Evolutionary conservation across 2,797 vertebrate genomes (phyloP), one percentile per base, ranked within the genome.

Genomic region (Catharus ustulatus): DNA sequence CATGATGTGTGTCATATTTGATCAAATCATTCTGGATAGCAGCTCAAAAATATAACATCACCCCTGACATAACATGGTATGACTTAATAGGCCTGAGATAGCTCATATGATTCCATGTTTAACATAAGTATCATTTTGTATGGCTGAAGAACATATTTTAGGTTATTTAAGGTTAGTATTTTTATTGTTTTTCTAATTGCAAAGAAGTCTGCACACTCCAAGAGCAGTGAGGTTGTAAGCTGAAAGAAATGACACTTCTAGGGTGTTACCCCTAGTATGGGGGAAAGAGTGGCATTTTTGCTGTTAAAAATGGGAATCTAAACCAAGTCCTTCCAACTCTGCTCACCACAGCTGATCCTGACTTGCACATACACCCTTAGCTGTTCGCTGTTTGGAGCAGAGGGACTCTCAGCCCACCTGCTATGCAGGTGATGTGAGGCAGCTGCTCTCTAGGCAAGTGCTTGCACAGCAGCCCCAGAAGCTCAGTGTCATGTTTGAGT

Each of bases 351-450:
- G 29, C 15, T 46, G 57, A n/a, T 46, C 46, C 45, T 59, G 63
- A 32, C 15, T 32, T 51, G 19, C 14, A 32, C 16, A 4, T 9
- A 7, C 3, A 3, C 11, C 34, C 7, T 59, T 26, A 86, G 6
- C 16, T 49, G 34, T 22, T 91, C 34, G 14, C 8, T 18, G 5
- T 10, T 4, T 0, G 2, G 32, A 80, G 27, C 38, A 81, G 38
- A 43, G 42, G 23, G 22, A 27, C 72, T 81, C 62, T 22, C 52
- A 80, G 21, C 27, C 29, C 32, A 48, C 48, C 36, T 73, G 75
- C 11, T 27, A 1, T 13, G 23, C 42, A 48, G 18, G 29, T 51
- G 40, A 40, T 82, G 43, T 0, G 0, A 3, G 1, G 1, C 43
- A 73, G 46, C 45, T 59, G 48, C 52, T 76, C 21, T 61, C 30